Conservation (phyloP, 2,113 vertebrate genomes). For the Oxygymnocypris stewartii region DNA sequence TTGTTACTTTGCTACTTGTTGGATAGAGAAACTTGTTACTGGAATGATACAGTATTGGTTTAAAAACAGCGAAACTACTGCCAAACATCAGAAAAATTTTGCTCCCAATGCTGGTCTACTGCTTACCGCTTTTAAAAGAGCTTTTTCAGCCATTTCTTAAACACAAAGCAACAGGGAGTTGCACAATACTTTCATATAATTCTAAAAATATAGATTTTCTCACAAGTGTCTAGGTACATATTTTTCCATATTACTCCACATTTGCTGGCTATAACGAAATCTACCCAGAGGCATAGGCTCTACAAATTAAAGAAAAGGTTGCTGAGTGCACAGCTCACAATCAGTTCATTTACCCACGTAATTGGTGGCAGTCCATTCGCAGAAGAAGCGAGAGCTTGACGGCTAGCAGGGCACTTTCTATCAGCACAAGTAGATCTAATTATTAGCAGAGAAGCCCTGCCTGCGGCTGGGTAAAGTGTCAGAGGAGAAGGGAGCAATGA, state of each 20-base stretch:
- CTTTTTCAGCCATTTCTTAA: background rate
- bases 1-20: background rate
- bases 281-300: conserved; percentile 34
- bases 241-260: conserved; percentile 36
- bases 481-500: conserved; percentile 61
- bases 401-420: conserved; percentile 58
- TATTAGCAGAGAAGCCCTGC: conserved; percentile 68
- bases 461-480: conserved; percentile 68
- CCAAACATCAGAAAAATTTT: background rate
- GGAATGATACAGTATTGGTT: background rate
- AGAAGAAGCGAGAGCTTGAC: conserved; percentile 59
- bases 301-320: conserved; percentile 43
- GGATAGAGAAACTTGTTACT: background rate
- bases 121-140: conserved; percentile 24
- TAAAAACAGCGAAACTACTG: background rate
- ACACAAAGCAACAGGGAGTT: conserved; percentile 30
- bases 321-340: conserved; percentile 44
- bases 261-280: conserved; percentile 30
- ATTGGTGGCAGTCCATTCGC: conserved; percentile 70
- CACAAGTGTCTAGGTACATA: background rate
- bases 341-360: conserved; percentile 59
- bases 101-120: background rate
- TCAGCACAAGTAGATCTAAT: conserved; percentile 75
- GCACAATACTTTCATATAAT: conserved; percentile 2
- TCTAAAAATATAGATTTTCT: background rate